These are phyloP conservation scores for Sebastes steindachneri DNA, from an alignment of 2,797 vertebrate genomes.

Conservation along the genomic window DNA sequence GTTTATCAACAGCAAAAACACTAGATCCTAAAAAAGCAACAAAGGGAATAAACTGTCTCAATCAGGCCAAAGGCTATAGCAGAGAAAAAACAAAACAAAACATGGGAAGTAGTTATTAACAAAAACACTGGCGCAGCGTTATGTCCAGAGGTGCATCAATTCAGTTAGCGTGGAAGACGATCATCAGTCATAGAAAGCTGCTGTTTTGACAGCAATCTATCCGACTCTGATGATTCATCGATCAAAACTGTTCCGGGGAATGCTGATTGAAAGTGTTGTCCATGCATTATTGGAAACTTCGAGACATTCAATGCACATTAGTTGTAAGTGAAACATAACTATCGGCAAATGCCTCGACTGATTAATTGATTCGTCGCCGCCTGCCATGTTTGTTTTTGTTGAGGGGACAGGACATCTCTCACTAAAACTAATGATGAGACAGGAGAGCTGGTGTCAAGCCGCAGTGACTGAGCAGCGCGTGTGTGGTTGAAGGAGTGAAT, in stretches of 20 bases:
- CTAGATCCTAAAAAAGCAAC: background rate
- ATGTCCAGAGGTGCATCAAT: constrained; percentile 35
- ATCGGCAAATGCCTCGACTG: constrained; percentile 75
- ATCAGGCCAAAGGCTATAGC: background rate
- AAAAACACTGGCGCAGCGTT: background rate
- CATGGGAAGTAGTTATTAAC: background rate
- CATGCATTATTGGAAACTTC: constrained; percentile 75
- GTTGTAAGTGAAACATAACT: constrained; percentile 80
- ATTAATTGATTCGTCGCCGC: constrained; percentile 77
- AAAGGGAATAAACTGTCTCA: background rate
- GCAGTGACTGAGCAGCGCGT: constrained; percentile 44
- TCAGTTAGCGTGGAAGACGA: constrained; percentile 25
- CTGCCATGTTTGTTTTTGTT: constrained; percentile 81
- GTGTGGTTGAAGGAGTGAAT: constrained; percentile 35
- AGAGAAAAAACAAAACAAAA: background rate
- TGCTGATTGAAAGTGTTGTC: constrained; percentile 66
- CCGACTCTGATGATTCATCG: constrained; percentile 65
- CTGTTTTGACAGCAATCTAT: constrained; percentile 68
- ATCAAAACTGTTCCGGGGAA: constrained; percentile 51
- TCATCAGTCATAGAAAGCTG: constrained; percentile 58
- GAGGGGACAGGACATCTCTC: constrained; percentile 74
- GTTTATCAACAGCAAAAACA: background rate
- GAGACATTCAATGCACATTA: constrained; percentile 78
- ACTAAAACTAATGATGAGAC: constrained; percentile 76
- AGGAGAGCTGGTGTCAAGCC: constrained; percentile 68